Evolutionary conservation across 92 coral and sea anemone genomes (phyloP), one percentile per base, ranked within the genome.

Genomic region (Diadumene lineata): DNA sequence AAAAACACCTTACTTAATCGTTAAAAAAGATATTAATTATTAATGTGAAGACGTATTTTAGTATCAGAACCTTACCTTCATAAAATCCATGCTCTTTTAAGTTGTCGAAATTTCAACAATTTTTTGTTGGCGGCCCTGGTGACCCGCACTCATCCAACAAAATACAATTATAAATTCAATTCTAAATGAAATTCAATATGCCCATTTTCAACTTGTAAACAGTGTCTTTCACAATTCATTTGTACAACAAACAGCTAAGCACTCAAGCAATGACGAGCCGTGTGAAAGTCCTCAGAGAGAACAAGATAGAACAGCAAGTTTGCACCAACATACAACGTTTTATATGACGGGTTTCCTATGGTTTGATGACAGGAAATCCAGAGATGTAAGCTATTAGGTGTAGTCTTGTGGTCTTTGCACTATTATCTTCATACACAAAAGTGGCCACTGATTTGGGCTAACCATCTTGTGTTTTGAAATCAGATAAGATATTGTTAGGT

Each of bases 131-230:
- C 64, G 51, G 33, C 76, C 60, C 26, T 53, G 48, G 23, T 72
- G 77, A 72, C 56, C 77, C 43, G 18, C 25, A 22, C 31, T 58
- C 43, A 1, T n/a, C 38, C 43, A 23, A 18, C 64, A 11, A 8
- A 21, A 19, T 31, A 24, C 4, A 58, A 62, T 23, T 28, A 28
- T 62, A 30, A 28, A 28, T 31, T 31, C 68, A 62, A 23, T 19
- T 28, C 38, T 28, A 19, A 28, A 22, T 72, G 77, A 28, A 60
- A 72, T 72, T 56, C 66, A 72, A 72, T 72, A 72, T 57, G 34
- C 13, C 60, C 77, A 57, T 56, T 72, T 72, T 23, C 50, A 56
- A 1, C 38, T 61, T 46, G 66, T 72, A 72, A 72, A 72, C 63
- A 72, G n/a, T 72, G 53, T 32, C 32, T 32, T 56, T 34, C 34